Conservation (phyloP, 2,113 vertebrate species). For the Pterocles orientalis region DNA sequence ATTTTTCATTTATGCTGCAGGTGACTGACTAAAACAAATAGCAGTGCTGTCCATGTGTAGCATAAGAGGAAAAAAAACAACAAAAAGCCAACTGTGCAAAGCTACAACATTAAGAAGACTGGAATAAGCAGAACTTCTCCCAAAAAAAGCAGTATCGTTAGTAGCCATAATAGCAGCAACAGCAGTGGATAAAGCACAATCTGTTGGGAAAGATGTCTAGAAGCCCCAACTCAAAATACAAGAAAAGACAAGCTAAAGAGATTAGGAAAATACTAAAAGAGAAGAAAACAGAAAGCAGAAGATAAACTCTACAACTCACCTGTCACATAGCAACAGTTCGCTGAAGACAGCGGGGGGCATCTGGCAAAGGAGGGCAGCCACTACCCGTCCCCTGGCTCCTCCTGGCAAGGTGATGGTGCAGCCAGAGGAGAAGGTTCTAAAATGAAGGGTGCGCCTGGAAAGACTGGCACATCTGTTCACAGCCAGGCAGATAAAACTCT, state of each 20-base stretch:
- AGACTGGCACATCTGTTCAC: not conserved
- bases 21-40: not conserved
- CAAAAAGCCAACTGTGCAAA: not conserved
- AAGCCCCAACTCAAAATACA: not conserved
- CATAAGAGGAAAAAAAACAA: not conserved
- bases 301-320: not conserved
- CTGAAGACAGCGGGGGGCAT: accelerated
- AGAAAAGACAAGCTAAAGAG: not conserved
- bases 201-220: not conserved
- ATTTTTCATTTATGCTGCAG: not conserved
- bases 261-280: not conserved
- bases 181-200: not conserved
- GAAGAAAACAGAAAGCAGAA: not conserved
- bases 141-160: not conserved
- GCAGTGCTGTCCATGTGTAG: not conserved
- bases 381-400: not conserved
- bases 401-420: not conserved
- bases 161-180: not conserved
- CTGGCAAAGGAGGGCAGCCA: not conserved
- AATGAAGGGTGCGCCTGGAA: not conserved
- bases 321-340: not conserved
- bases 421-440: not conserved
- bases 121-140: not conserved
- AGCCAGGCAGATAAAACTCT: not conserved
- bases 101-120: not conserved